A percentile compares a stretch with the other conserved stretches of the same genome.
Evolutionary conservation across 2,113 vertebrate genomes (phyloP).

Genomic region (Bubo bubo): DNA sequence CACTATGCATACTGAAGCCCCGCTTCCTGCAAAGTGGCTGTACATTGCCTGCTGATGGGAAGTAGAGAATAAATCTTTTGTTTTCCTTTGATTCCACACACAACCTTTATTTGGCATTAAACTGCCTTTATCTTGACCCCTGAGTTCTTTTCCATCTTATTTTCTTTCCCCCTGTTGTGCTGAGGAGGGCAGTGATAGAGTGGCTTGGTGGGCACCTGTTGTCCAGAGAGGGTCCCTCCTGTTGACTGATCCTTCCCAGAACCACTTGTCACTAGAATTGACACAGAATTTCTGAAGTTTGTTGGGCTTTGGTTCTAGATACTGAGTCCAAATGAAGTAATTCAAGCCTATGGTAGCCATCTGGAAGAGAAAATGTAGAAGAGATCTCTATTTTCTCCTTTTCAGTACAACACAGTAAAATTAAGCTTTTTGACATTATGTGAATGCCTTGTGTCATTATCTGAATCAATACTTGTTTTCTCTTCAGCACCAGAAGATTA

Average conservation of each 20-base stretch:
- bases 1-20: accelerated
- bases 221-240: not conserved
- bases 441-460: not conserved
- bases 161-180: not conserved
- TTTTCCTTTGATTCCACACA: not conserved
- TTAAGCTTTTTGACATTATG: not conserved
- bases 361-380: not conserved
- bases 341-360: not conserved
- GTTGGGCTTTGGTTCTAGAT: not conserved
- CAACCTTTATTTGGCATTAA: not conserved
- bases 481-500: not conserved
- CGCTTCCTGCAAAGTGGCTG: not conserved
- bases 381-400: not conserved
- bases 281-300: not conserved
- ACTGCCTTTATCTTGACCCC: not conserved
- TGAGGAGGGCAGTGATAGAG: not conserved
- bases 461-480: slow-evolving; percentile 1
- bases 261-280: not conserved
- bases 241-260: not conserved
- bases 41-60: not conserved
- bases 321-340: not conserved
- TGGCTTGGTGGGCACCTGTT: not conserved
- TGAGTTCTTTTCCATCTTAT: not conserved
- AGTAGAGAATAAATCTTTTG: not conserved
- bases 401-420: not conserved